Conservation (phyloP, 35 echinoderm and acorn worm genomes). For the Stichopus chloronotus region DNA sequence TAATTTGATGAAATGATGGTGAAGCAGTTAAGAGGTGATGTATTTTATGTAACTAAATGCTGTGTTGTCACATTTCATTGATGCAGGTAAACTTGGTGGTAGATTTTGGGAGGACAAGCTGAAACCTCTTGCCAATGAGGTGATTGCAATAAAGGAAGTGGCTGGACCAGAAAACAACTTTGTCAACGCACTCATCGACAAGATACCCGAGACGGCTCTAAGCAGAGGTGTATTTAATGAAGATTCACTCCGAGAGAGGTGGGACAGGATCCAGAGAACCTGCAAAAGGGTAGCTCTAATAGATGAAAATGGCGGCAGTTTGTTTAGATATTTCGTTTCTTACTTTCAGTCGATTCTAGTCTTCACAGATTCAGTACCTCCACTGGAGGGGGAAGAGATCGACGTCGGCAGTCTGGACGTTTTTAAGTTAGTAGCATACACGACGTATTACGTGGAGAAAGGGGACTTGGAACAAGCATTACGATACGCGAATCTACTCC, state of each 20-base stretch:
- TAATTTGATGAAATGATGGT: no score
- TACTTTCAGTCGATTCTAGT: conserved; percentile 90
- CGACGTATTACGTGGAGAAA: conserved; percentile 78
- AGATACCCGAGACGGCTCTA: conserved; percentile 87
- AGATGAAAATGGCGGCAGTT: conserved; percentile 76
- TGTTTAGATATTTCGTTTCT: conserved; percentile 86
- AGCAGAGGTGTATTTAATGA: conserved; percentile 76
- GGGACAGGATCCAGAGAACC: conserved; percentile 72
- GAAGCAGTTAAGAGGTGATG: no score
- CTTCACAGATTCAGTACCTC: conserved; percentile 66
- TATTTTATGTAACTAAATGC: no score
- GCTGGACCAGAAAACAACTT: conserved; percentile 73
- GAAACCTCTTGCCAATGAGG: conserved; percentile 88
- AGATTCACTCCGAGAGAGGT: conserved; percentile 82
- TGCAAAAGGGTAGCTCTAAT: conserved; percentile 89
- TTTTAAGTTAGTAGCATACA: conserved; percentile 81
- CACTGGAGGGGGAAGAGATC: conserved; percentile 65
- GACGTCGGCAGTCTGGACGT: conserved; percentile 68
- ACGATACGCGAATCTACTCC: conserved; percentile 87
- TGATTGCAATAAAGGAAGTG: conserved; percentile 86
- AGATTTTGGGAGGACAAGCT: conserved; percentile 73
- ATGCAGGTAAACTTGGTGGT: conserved; percentile 65
- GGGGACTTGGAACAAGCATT: conserved; percentile 95
- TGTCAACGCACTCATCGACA: conserved; percentile 66
- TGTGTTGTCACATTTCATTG: neutral